Evolutionary conservation across 2,113 vertebrate genomes (phyloP), one percentile per base, ranked within the genome.

Genomic region (Craseonycteris thonglongyai): DNA sequence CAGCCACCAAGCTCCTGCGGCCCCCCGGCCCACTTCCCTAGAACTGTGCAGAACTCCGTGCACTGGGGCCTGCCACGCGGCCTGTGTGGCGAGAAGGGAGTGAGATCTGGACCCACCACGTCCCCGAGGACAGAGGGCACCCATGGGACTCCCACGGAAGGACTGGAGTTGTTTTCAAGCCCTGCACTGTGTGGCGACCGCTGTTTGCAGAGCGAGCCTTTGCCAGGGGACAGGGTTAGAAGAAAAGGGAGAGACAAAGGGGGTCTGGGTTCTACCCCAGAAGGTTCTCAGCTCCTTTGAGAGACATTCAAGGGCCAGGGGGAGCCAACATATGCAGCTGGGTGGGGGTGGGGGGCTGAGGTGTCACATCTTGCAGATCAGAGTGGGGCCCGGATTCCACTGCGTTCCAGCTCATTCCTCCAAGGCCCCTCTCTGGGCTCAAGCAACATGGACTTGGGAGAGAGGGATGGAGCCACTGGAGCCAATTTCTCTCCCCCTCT

Each of bases 151-250:
- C 91, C 56, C 86, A 95, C 78, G 8, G 97, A 97, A 96, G 96
- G 98, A 98, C 98, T 94, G 95, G 71, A 59, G 30, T 22, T 91
- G 96, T 98, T 97, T 97, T 97, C 97, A 98, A 96, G 98, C 98
- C 97, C 97, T 97, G 91, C 58, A 2, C 91, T 54, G 40, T 54
- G 93, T 51, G 91, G 87, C 21, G 72, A 66, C 61, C 18, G 58
- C 82, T 54, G 79, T 82, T 75, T 14, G 6, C 76, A 81, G 88
- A 90, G 68, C 28, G 63, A 65, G 86, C 63, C 63, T 90, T 82
- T 89, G 54, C 75, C 84, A n/a, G 61, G 72, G 86, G 81, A 63
- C 82, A 71, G 58, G 84, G 40, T 90, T 63, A 66, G 79, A 69
- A 91, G 80, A 35, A 84, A 61, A 84, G 71, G 40, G 38, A 89